Evolutionary conservation across 2,888 invertebrate species (phyloP), one percentile per base, ranked within the genome.

Genomic region (Eupeodes latifasciatus): DNA sequence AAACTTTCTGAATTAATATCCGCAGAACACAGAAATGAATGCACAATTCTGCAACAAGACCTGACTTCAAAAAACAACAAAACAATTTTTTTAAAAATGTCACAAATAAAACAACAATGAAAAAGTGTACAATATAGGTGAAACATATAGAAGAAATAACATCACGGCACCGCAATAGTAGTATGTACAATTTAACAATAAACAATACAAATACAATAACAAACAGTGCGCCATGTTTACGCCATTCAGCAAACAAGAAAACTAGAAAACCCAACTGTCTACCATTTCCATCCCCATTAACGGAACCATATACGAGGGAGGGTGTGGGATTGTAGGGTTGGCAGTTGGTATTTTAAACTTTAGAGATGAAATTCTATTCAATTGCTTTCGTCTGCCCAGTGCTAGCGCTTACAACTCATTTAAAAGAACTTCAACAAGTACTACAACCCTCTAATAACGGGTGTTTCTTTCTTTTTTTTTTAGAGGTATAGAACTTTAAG

Each of bases 1-100:
- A 81, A 72, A 85, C 51, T 82, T 82, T 86, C 64, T 69, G 64
- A 53, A 75, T 71, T 76, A 87, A 80, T 83, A 87, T 76, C 83
- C 76, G 76, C 83, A 80, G 16, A 59, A 87, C 83, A 87, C 80
- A 83, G 6, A 40, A 40, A 75, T 74, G 82, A 79, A 57, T 82
- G 71, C 71, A 79, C 86, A 66, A 67, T 61, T 49, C 62, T 75
- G 47, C 74, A 71, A 62, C 80, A 81, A 77, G n/a, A 80, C 72
- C 53, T 19, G 53, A 79, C 74, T 67, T 12, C 27, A 27, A 27
- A 55, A 66, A 74, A 47, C 7, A 14, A 72, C 55, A 62, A 16
- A 57, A 71, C 40, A 74, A 27, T 1, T 1, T 27, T 27, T 27
- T 27, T 27, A 27, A 75, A 74, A 57, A 69, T 62, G 27, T 74